Conservation (phyloP, 2,888 invertebrate genomes). For the Pyralis farinalis region DNA sequence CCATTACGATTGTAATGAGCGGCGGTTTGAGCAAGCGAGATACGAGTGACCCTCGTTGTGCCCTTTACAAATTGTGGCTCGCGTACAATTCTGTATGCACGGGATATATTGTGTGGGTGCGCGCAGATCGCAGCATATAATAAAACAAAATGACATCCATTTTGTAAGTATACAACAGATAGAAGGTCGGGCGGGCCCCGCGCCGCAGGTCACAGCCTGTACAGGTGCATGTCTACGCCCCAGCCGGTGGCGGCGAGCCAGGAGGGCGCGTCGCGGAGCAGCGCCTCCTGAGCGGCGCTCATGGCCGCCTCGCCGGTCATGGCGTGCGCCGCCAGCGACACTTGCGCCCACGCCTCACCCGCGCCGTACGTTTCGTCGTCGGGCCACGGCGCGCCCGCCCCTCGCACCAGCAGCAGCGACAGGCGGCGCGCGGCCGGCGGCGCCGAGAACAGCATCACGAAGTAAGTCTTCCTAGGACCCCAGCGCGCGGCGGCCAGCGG, state of each 20-base stretch:
- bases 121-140: too few species aligned
- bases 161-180: too few species aligned
- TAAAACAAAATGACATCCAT: too few species aligned
- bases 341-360: background rate
- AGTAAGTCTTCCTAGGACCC: background rate
- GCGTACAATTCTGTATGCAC: too few species aligned
- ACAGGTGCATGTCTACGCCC: constrained; percentile 74
- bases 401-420: background rate
- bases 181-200: too few species aligned
- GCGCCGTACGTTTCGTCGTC: background rate
- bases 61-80: too few species aligned
- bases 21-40: too few species aligned
- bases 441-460: constrained; percentile 2
- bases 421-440: background rate
- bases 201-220: constrained; percentile 87
- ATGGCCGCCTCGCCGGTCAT: constrained; percentile 90
- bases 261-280: constrained; percentile 76
- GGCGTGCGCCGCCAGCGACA: background rate
- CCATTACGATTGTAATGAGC: too few species aligned
- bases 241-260: constrained; percentile 74
- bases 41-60: too few species aligned
- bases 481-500: constrained; percentile 1
- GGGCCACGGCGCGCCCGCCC: background rate
- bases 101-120: too few species aligned
- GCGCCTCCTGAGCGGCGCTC: constrained; percentile 84